phyloP scores from a whole-genome alignment of 2,113 vertebrate species.

The Barbus barbus region DNA sequence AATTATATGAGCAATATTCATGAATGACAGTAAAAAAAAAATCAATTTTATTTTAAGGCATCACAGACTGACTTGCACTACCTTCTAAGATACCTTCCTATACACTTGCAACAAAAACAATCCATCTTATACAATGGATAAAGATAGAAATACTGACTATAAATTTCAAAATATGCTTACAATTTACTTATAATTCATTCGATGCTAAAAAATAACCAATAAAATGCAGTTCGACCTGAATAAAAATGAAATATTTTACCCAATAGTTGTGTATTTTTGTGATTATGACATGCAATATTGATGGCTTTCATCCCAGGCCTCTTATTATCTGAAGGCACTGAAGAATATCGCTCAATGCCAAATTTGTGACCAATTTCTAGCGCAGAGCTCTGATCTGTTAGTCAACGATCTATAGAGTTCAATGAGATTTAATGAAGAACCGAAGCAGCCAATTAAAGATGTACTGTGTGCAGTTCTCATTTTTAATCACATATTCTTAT shows the following conservation, averaged over 20 bases:
- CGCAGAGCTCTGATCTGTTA: background rate
- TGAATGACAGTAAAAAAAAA: background rate
- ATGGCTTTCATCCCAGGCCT: background rate
- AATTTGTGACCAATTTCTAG: background rate
- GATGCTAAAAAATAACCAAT: background rate
- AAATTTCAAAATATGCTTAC: background rate
- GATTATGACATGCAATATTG: background rate
- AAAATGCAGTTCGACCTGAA: background rate
- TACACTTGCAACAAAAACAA: background rate
- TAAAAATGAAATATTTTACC: background rate
- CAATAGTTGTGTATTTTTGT: background rate
- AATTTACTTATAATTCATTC: background rate
- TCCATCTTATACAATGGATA: background rate
- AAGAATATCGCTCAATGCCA: background rate
- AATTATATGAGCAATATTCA: background rate
- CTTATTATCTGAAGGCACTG: background rate
- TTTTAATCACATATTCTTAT: too few relatives aligned
- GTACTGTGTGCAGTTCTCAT: background rate
- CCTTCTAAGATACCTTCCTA: background rate
- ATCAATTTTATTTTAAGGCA: background rate
- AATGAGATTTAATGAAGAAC: background rate
- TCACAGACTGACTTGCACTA: background rate
- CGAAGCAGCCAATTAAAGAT: background rate
- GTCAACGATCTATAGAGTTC: slow-evolving; percentile 3
- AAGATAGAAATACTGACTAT: background rate